Conservation (phyloP, 1,140 invertebrate species). For the Octopus bimaculoides region DNA sequence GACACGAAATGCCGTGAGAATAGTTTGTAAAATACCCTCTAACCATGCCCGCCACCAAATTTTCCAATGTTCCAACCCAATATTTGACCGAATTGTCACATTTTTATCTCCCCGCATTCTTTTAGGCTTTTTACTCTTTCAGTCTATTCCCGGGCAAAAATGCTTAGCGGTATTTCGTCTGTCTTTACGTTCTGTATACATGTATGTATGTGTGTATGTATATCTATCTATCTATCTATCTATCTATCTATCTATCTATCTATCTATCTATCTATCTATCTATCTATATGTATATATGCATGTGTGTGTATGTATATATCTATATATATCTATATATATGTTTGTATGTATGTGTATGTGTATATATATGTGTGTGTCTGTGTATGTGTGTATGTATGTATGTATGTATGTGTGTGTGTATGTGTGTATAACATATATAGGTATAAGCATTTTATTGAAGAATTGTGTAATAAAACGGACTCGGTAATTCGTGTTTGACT, state of each 20-base stretch:
- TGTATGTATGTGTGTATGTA: not conserved
- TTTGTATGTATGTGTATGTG: not conserved
- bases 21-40: too few species aligned
- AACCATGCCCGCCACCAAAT: too few species aligned
- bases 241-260: not conserved
- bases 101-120: too few species aligned
- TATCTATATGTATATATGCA: not conserved
- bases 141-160: too few species aligned
- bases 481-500: too few species aligned
- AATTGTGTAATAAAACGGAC: too few species aligned
- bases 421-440: not conserved
- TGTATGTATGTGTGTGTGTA: not conserved
- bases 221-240: not conserved
- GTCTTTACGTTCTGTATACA: not conserved
- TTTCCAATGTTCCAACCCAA: too few species aligned
- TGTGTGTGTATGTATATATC: not conserved
- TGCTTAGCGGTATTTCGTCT: too few species aligned
- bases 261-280: not conserved
- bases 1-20: too few species aligned
- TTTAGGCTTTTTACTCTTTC: too few species aligned
- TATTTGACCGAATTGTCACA: too few species aligned
- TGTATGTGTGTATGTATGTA: not conserved
- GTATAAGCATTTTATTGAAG: not conserved
- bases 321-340: constrained; percentile 3
- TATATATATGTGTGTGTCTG: not conserved